These are phyloP conservation scores for Heliconius hortense DNA, from an alignment of 2,888 invertebrate species.

Conservation along the genomic window DNA sequence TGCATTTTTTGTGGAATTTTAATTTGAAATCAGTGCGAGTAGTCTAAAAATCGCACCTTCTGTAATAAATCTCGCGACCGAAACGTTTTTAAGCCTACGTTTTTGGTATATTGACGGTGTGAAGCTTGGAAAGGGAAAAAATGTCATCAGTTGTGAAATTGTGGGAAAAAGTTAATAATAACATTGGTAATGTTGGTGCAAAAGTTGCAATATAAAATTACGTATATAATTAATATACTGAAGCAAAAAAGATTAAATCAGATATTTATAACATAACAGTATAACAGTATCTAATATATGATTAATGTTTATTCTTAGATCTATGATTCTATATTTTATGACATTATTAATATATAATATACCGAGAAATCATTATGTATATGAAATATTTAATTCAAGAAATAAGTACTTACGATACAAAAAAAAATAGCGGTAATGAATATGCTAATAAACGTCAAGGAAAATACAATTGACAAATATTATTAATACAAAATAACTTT, in stretches of 20 bases:
- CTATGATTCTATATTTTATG: too few relatives aligned
- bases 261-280: too few relatives aligned
- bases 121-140: background rate
- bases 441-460: background rate
- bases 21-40: background rate
- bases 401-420: background rate
- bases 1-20: background rate
- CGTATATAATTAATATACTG: too few relatives aligned
- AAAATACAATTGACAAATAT: background rate
- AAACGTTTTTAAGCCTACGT: background rate
- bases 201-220: too few relatives aligned
- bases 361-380: background rate
- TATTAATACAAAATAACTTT: background rate
- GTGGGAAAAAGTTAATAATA: too few relatives aligned
- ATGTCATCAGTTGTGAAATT: background rate
- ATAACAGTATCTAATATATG: too few relatives aligned
- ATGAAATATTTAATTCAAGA: background rate
- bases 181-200: too few relatives aligned
- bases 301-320: too few relatives aligned
- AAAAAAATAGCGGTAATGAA: background rate
- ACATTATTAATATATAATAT: background rate
- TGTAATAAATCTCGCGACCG: background rate
- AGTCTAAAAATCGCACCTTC: background rate
- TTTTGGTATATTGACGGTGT: background rate
- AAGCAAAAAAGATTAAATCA: too few relatives aligned